Conservation (phyloP, 2,888 invertebrate species). For the Eupeodes luniger region DNA sequence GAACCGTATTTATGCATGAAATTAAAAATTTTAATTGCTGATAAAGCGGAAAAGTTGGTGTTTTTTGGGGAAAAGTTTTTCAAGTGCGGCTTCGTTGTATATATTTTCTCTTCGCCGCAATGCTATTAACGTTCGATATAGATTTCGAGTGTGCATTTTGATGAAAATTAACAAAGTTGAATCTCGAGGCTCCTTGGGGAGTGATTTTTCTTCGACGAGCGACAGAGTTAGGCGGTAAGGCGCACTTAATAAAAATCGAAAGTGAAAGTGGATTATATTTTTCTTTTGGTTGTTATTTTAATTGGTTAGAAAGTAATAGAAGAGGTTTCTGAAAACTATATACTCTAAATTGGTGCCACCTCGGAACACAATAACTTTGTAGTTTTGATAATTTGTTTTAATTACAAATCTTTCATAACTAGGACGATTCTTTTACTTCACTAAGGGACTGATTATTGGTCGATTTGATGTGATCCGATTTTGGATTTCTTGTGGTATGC, state of each 20-base stretch:
- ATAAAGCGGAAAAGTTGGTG: conserved; percentile 66
- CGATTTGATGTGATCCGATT: too few species aligned
- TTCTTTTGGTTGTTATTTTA: conserved; percentile 6
- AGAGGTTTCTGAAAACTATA: not conserved
- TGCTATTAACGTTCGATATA: conserved; percentile 29
- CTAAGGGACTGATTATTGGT: too few species aligned
- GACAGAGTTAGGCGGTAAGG: not conserved
- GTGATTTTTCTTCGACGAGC: conserved; percentile 31
- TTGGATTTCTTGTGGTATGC: too few species aligned
- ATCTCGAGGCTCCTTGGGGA: conserved; percentile 43
- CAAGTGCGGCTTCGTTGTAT: conserved; percentile 2
- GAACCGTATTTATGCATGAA: conserved; percentile 71
- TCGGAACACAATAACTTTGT: too few species aligned
- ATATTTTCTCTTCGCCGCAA: not conserved
- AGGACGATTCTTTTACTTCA: too few species aligned
- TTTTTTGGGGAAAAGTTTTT: conserved; percentile 54
- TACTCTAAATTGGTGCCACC: not conserved
- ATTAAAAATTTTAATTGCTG: conserved; percentile 75
- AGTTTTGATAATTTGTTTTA: too few species aligned
- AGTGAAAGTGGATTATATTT: conserved; percentile 33
- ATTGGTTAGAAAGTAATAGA: conserved; percentile 25
- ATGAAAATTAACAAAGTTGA: conserved; percentile 12
- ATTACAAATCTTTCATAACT: too few species aligned
- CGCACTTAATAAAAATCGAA: conserved; percentile 2
- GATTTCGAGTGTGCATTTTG: conserved; percentile 43